phyloP scores from a whole-genome alignment of 1,140 invertebrate species.

The Cotesia chilonis region DNA sequence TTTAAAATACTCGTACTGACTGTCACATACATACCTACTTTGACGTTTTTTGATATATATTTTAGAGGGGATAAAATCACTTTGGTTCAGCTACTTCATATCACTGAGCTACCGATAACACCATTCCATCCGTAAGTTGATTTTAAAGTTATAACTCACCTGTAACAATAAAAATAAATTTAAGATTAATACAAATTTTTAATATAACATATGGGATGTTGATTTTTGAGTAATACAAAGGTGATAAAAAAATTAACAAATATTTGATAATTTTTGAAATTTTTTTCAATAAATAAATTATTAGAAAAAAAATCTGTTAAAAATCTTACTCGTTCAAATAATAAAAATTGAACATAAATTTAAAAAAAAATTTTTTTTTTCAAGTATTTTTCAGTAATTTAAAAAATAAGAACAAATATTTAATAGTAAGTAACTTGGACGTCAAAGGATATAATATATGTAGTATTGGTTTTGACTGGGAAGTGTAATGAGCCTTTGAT shows the following conservation, averaged over 20 bases:
- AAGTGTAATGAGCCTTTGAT: constrained; percentile 30
- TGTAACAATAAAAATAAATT: constrained; percentile 51
- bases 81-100: not conserved
- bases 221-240: too few relatives aligned
- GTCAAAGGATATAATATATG: not conserved
- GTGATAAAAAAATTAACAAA: too few relatives aligned
- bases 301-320: too few relatives aligned
- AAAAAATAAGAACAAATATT: not conserved
- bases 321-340: too few relatives aligned
- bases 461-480: not conserved
- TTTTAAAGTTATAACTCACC: constrained; percentile 54
- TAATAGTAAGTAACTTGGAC: not conserved
- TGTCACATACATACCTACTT: not conserved
- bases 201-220: not conserved
- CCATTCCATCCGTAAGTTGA: constrained; percentile 22
- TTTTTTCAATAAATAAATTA: too few relatives aligned
- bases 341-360: too few relatives aligned
- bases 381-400: too few relatives aligned
- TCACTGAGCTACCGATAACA: not conserved
- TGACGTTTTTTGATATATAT: constrained; percentile 16
- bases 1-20: not conserved
- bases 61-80: constrained; percentile 20
- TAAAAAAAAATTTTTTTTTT: too few relatives aligned
- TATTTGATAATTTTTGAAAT: too few relatives aligned
- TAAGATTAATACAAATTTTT: constrained; percentile 31